phyloP scores from a whole-genome alignment of 92 coral and sea anemone species.

The Galaxea fascicularis region DNA sequence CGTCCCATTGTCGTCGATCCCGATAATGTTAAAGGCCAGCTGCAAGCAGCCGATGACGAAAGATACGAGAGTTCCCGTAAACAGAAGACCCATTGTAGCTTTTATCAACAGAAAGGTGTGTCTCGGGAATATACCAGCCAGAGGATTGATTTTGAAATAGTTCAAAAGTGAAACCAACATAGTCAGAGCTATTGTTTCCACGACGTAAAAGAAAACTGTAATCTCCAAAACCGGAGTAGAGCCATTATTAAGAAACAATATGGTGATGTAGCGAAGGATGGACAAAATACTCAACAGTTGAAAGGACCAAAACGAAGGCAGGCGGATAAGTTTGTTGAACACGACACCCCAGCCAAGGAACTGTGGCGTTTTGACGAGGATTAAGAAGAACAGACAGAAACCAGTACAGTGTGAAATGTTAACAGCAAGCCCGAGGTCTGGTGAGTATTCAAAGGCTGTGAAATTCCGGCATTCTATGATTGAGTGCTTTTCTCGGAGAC shows the following conservation, averaged over 20 bases:
- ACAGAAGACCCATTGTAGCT: conserved; percentile 21
- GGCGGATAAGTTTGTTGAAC: conserved; percentile 29
- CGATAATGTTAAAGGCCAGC: conserved; percentile 51
- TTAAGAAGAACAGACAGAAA: not conserved
- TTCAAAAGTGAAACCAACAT: conserved; percentile 31
- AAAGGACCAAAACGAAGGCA: conserved; percentile 37
- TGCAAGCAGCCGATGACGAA: conserved; percentile 39
- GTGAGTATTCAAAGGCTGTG: conserved; percentile 32
- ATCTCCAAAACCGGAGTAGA: not conserved
- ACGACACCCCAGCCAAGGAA: conserved; percentile 37
- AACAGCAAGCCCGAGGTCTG: conserved; percentile 37
- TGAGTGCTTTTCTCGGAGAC: conserved; percentile 29
- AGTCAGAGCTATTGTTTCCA: not conserved
- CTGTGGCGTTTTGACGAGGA: conserved; percentile 10
- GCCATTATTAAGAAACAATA: not conserved
- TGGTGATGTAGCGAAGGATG: conserved; percentile 2
- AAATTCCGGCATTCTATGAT: conserved; percentile 27
- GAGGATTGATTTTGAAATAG: conserved; percentile 14
- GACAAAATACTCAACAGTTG: conserved; percentile 2
- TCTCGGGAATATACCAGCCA: not conserved
- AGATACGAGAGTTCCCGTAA: conserved; percentile 3
- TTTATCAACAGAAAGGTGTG: conserved; percentile 19
- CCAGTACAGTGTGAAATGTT: conserved; percentile 22
- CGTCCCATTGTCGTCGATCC: conserved; percentile 20
- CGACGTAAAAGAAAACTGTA: not conserved